Base-by-base conservation (phyloP, 2,888 invertebrate genomes). In the Ypsolopha sequella region DNA sequence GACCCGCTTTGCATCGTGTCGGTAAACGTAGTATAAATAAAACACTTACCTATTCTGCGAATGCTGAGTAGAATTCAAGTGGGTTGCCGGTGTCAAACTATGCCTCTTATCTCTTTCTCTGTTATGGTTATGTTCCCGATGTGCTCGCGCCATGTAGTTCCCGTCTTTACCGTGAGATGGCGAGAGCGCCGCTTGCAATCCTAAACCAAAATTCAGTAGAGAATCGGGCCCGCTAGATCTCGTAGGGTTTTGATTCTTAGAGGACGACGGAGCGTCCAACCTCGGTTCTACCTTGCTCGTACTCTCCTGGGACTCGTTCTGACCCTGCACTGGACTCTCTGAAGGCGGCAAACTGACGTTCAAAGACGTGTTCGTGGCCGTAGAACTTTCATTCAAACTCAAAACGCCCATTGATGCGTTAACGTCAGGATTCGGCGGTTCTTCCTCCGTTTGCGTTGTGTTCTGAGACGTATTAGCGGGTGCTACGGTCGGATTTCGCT, bases 91-190 rank as follows among this genome's bases (percentile, higher is more conserved):
- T 4, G 87, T 87, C 53, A 90, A 60, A 47, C 90, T 90, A 58
- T 90, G 89, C 1, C 90, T 74, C 63, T 90, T 90, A 51, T 89
- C 89, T 49, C 73, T 66, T 41, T 74, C 75, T 24, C 24, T 24
- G 24, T 24, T 24, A 51, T 76, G 75, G 36, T 76, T 77, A 46
- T 73, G 70, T 0, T 76, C 78, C 52, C 76, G 66, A 50, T 76
- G 75, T 1, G 63, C 58, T 47, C 77, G 61, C 33, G 66, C 57
- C 67, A 72, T 65, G 43, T 73, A 74, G 53, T 65, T 70, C 10
- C 68, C 69, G 2, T 81, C 81, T 41, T 76, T 77, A 1, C 62
- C 70, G 59, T 82, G 85, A 1, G 81, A 74, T 0, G 85, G 82
- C 47, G 85, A 85, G 51, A 82, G 53, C 0, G 76, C 81, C 9